These are phyloP conservation scores for Cyprinodon tularosa DNA, from an alignment of 2,113 vertebrate species.

Conservation along the genomic window DNA sequence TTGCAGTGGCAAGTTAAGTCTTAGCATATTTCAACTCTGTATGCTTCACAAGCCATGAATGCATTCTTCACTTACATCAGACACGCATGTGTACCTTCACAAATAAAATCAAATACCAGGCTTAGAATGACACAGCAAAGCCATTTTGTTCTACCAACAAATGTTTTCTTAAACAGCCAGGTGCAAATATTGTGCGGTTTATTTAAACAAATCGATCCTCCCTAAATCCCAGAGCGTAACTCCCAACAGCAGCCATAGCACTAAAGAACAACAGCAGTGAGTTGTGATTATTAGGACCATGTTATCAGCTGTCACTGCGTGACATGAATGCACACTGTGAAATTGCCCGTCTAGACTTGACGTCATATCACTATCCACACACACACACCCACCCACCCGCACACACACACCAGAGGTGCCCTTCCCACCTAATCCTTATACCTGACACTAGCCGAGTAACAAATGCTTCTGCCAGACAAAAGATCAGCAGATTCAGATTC, in stretches of 20 bases:
- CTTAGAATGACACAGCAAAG: neutral
- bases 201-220: slow-evolving; percentile 12
- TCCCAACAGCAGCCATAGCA: slow-evolving; percentile 17
- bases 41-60: slow-evolving; percentile 3
- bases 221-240: slow-evolving; percentile 15
- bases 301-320: slow-evolving; percentile 72
- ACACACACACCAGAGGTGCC: slow-evolving; percentile 56
- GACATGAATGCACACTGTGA: slow-evolving; percentile 71
- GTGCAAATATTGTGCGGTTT: slow-evolving; percentile 8
- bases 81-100: neutral
- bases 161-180: neutral
- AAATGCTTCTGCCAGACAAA: slow-evolving; percentile 24
- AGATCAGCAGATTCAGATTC: slow-evolving; percentile 25
- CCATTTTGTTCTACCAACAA: neutral
- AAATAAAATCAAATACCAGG: slow-evolving; percentile 7
- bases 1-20: neutral
- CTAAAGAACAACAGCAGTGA: slow-evolving; percentile 36
- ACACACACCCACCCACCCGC: slow-evolving; percentile 41
- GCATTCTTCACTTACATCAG: neutral
- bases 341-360: slow-evolving; percentile 77
- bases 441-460: slow-evolving; percentile 57
- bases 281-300: slow-evolving; percentile 57
- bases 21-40: neutral
- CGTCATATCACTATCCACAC: slow-evolving; percentile 74
- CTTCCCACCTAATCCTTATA: slow-evolving; percentile 65